phyloP scores from a whole-genome alignment of 1,140 invertebrate genomes.

The Anthonomus grandis region DNA sequence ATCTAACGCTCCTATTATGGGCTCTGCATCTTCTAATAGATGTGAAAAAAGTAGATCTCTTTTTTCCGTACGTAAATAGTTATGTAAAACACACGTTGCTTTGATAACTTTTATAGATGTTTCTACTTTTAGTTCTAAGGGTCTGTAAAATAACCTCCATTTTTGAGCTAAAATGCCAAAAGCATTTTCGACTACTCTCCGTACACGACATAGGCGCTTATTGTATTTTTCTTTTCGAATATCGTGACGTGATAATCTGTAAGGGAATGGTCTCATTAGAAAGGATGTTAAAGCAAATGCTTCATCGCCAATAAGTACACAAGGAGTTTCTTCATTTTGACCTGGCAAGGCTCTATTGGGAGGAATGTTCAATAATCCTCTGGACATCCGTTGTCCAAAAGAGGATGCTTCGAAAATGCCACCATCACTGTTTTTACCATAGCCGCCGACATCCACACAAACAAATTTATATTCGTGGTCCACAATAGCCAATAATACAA shows the following conservation, averaged over 20 bases:
- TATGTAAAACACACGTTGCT: slow-evolving; percentile 37
- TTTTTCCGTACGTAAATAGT: slow-evolving; percentile 20
- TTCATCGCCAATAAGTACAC: slow-evolving; percentile 46
- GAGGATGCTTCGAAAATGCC: slow-evolving; percentile 38
- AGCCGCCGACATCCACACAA: slow-evolving; percentile 46
- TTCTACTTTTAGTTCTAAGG: slow-evolving; percentile 40
- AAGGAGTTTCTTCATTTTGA: slow-evolving; percentile 34
- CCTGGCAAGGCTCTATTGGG: slow-evolving; percentile 25
- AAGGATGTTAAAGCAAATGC: slow-evolving; percentile 44
- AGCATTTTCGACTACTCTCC: too few species aligned
- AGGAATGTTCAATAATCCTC: slow-evolving; percentile 26
- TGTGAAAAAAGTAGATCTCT: too few species aligned
- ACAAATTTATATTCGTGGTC: slow-evolving; percentile 49
- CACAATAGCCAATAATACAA: slow-evolving; percentile 47
- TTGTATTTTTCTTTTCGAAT: slow-evolving; percentile 30
- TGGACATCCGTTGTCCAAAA: slow-evolving; percentile 34
- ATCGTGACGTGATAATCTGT: slow-evolving; percentile 15
- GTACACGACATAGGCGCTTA: slow-evolving; percentile 45
- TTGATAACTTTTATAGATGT: slow-evolving; percentile 36
- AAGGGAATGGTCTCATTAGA: slow-evolving; percentile 39
- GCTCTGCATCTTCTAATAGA: too few species aligned
- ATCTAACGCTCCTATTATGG: too few species aligned
- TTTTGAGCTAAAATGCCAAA: slow-evolving; percentile 47
- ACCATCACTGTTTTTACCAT: slow-evolving; percentile 45
- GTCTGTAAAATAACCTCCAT: slow-evolving; percentile 42